phyloP scores from a whole-genome alignment of 2,888 invertebrate species.

The Drosophila testacea region DNA sequence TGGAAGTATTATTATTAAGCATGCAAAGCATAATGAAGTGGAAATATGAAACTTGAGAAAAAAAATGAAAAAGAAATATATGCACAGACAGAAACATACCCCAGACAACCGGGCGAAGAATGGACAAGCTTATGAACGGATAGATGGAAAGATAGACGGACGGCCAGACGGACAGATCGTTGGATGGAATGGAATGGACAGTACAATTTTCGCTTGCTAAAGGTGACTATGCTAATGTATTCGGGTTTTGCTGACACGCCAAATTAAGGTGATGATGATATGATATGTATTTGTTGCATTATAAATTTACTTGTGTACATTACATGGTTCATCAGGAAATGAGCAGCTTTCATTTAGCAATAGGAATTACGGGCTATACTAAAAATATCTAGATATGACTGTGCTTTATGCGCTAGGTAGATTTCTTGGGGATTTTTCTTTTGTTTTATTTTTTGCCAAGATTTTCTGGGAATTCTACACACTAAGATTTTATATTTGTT shows the following conservation, averaged over 20 bases:
- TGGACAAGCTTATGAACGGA: constrained; percentile 19
- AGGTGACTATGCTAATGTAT: constrained; percentile 34
- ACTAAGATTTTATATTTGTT: background rate
- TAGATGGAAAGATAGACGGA: constrained; percentile 4
- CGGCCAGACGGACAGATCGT: constrained; percentile 1
- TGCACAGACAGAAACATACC: constrained; percentile 19
- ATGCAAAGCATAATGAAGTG: constrained; percentile 79
- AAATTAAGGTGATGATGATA: constrained; percentile 24
- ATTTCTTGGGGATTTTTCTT: background rate
- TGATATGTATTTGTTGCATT: background rate
- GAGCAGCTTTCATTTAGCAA: constrained; percentile 19
- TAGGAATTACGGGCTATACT: constrained; percentile 12
- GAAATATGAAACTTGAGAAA: constrained; percentile 73
- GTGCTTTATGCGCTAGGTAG: background rate
- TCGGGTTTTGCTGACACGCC: constrained; percentile 24
- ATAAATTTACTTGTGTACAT: constrained; percentile 7
- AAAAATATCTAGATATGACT: constrained; percentile 14
- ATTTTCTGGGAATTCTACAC: background rate
- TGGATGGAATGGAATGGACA: constrained; percentile 17
- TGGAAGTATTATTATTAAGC: constrained; percentile 79
- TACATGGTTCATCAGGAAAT: constrained; percentile 23
- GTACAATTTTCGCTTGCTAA: constrained; percentile 23
- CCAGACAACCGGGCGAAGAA: constrained; percentile 39
- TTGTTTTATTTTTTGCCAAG: background rate
- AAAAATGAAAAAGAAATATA: constrained; percentile 11